These are phyloP conservation scores for Trichogramma pretiosum DNA, from an alignment of 1,140 invertebrate species.

Conservation along the genomic window DNA sequence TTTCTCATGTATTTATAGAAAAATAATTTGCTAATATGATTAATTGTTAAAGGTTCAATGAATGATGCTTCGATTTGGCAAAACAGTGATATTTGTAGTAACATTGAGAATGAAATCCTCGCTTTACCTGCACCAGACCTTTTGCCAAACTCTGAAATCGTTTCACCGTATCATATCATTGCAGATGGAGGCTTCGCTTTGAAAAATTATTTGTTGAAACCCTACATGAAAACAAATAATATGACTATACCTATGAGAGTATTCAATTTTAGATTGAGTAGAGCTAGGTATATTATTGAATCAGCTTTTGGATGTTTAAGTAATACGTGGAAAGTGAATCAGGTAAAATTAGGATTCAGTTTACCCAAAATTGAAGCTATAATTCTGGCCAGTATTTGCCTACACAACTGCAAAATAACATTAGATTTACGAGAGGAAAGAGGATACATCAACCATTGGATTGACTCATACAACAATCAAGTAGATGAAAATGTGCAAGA, in stretches of 20 bases:
- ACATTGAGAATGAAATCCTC: not conserved
- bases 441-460: no score
- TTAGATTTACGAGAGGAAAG: no score
- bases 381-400: not conserved
- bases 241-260: not conserved
- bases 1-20: not conserved
- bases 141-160: not conserved
- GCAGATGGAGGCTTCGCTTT: not conserved
- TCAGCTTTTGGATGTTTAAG: not conserved
- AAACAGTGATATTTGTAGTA: not conserved
- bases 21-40: not conserved
- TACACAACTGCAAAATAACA: no score
- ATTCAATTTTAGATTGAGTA: not conserved
- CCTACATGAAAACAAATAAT: not conserved
- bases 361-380: not conserved
- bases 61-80: not conserved
- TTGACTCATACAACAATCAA: no score
- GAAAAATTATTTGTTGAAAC: not conserved
- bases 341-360: not conserved
- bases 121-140: not conserved
- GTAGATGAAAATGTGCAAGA: no score
- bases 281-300: not conserved
- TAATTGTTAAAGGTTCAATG: not conserved
- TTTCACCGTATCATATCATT: not conserved
- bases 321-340: not conserved